phyloP scores from a whole-genome alignment of 1,140 invertebrate species.

The Aphaenogaster rudis region DNA sequence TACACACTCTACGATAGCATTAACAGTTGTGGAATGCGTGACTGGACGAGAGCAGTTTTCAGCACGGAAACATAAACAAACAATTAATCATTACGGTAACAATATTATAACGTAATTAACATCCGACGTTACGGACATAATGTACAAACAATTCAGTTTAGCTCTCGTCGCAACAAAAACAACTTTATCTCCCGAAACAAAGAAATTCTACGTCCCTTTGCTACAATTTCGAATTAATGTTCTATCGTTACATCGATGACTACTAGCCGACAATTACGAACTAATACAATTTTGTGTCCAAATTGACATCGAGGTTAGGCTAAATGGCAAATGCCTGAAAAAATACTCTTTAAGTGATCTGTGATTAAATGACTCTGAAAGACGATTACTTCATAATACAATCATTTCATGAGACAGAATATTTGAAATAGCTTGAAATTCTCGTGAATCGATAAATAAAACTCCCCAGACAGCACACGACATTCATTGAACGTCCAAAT shows the following conservation, averaged over 20 bases:
- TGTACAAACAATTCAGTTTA: constrained; percentile 50
- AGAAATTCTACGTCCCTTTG: constrained; percentile 28
- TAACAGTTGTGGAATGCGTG: constrained; percentile 61
- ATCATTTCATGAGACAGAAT: neutral
- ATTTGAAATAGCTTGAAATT: neutral
- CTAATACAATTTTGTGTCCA: constrained; percentile 22
- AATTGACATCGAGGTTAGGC: neutral
- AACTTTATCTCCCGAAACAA: constrained; percentile 21
- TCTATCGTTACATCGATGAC: constrained; percentile 1
- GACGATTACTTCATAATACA: neutral
- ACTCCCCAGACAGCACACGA: no score
- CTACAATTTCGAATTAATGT: constrained; percentile 30
- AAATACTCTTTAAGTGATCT: neutral
- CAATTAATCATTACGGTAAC: constrained; percentile 57
- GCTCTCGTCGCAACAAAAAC: constrained; percentile 6
- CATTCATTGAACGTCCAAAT: no score
- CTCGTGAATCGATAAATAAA: neutral
- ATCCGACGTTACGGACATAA: constrained; percentile 32
- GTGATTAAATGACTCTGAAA: neutral
- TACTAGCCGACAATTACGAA: neutral
- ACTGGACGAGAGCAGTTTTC: constrained; percentile 59
- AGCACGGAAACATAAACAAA: constrained; percentile 53
- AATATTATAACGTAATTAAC: constrained; percentile 51
- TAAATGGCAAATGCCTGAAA: constrained; percentile 28
- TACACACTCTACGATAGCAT: constrained; percentile 48